Conservation (phyloP, 2,888 invertebrate species). For the Papilio elwesi region DNA sequence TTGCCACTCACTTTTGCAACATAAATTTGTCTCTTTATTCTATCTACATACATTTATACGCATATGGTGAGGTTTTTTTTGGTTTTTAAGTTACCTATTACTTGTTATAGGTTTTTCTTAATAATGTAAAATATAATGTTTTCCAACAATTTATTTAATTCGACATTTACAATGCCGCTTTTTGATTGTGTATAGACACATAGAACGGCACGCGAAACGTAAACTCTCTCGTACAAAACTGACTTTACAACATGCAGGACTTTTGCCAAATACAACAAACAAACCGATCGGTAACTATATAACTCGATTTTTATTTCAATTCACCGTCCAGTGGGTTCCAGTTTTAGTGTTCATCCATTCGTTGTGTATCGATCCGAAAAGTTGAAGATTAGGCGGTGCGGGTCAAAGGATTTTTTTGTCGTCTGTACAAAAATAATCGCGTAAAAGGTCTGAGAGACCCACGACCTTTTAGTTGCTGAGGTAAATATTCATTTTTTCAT, state of each 20-base stretch:
- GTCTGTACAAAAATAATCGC: conserved; percentile 40
- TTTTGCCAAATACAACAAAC: conserved; percentile 71
- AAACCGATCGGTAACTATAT: conserved; percentile 55
- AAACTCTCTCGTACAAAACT: conserved; percentile 22
- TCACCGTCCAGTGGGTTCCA: conserved; percentile 48
- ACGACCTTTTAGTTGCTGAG: conserved; percentile 33
- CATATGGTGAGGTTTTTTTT: too few species aligned
- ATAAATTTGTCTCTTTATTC: too few species aligned
- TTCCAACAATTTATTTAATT: too few species aligned
- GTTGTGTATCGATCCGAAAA: conserved; percentile 58
- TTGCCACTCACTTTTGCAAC: too few species aligned
- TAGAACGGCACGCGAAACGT: conserved; percentile 22
- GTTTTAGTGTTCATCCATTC: conserved; percentile 51
- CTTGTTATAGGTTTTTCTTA: too few species aligned
- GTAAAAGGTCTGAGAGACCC: conserved; percentile 40
- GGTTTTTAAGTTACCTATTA: too few species aligned
- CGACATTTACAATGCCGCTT: neutral
- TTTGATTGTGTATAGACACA: neutral
- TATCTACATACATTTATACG: too few species aligned
- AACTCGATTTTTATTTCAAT: conserved; percentile 68
- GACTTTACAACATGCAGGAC: conserved; percentile 55
- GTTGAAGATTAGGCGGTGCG: conserved; percentile 48
- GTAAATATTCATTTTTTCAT: conserved; percentile 31
- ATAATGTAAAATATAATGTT: too few species aligned
- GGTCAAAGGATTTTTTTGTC: conserved; percentile 52